A percentile compares a stretch with the other conserved stretches of the same genome.
phyloP scores from a whole-genome alignment of 2,888 invertebrate genomes.

The Hydrotaea diabolus region DNA sequence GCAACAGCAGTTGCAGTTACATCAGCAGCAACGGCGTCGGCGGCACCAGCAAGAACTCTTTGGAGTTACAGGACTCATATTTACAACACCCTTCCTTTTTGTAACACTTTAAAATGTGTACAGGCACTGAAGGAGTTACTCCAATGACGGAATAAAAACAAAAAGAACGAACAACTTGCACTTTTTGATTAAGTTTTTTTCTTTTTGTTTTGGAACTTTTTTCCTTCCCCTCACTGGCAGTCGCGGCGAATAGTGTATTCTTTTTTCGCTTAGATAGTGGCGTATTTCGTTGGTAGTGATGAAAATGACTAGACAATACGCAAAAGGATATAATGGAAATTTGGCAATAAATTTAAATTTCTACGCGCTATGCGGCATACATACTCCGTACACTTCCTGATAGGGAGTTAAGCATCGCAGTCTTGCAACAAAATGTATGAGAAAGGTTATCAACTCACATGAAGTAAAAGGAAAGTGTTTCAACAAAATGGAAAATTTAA shows the following conservation, averaged over 20 bases:
- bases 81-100: conserved; percentile 40
- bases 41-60: conserved; percentile 24
- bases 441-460: too few species aligned
- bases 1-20: conserved; percentile 9
- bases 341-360: not conserved
- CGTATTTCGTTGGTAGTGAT: not conserved
- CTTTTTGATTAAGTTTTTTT: conserved; percentile 49
- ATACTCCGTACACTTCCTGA: too few species aligned
- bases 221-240: not conserved
- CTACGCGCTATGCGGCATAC: too few species aligned
- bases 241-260: not conserved
- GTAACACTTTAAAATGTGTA: conserved; percentile 38
- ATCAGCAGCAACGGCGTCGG: not conserved
- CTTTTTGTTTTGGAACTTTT: conserved; percentile 3
- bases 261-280: not conserved
- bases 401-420: too few species aligned
- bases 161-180: conserved; percentile 40
- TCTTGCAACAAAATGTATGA: too few species aligned
- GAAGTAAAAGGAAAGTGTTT: too few species aligned
- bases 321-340: not conserved
- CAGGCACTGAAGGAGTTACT: conserved; percentile 34
- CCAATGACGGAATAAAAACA: not conserved
- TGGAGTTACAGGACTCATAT: conserved; percentile 23
- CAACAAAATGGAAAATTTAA: too few species aligned
- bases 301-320: not conserved